These are phyloP conservation scores for Nyctereutes procyonoides DNA, from an alignment of 2,113 vertebrate species.

Conservation along the genomic window DNA sequence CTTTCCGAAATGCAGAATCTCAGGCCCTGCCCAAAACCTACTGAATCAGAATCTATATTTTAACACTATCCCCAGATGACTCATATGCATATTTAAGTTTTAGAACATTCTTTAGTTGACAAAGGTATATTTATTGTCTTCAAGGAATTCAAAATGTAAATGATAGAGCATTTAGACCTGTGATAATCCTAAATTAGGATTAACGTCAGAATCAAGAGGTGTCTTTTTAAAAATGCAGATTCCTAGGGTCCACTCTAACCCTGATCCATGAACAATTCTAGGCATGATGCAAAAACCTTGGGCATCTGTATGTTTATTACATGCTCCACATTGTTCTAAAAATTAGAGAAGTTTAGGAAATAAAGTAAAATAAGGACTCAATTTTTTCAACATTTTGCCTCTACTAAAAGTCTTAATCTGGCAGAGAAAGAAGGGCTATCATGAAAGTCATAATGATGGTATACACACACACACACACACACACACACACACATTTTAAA, in stretches of 20 bases:
- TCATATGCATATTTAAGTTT: not conserved
- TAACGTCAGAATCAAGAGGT: not conserved
- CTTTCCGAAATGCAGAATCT: slow-evolving; percentile 46
- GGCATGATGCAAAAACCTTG: not conserved
- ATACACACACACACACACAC: no score
- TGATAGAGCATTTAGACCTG: slow-evolving; percentile 8
- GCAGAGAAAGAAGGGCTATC: not conserved
- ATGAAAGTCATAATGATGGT: not conserved
- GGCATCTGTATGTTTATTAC: not conserved
- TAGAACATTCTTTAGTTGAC: slow-evolving; percentile 27
- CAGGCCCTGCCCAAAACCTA: not conserved
- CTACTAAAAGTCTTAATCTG: not conserved
- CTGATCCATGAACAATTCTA: not conserved
- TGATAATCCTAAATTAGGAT: not conserved
- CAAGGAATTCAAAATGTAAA: slow-evolving; percentile 4
- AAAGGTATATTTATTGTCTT: slow-evolving; percentile 28
- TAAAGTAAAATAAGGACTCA: not conserved
- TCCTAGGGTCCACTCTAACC: not conserved
- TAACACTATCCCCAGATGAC: not conserved
- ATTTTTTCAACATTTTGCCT: not conserved
- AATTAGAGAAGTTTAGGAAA: not conserved
- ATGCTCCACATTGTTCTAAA: not conserved
- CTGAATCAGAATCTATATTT: not conserved
- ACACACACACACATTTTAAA: not conserved
- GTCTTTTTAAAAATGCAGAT: not conserved